These are phyloP conservation scores for Poeciliopsis gracilis DNA, from an alignment of 2,797 vertebrate species.

Conservation along the genomic window DNA sequence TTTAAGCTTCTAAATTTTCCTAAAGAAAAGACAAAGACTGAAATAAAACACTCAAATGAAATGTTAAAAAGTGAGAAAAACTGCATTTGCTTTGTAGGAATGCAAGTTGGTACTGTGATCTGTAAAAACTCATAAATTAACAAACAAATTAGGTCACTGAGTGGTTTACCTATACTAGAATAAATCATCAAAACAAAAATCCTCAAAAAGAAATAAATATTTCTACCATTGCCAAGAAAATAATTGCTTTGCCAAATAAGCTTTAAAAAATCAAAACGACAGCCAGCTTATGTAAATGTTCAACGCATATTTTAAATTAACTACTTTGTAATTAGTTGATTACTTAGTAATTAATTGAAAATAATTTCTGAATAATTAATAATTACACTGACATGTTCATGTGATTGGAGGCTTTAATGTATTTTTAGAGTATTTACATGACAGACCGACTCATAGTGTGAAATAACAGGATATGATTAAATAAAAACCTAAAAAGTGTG, in stretches of 20 bases:
- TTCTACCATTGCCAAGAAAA: not conserved
- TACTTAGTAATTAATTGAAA: not conserved
- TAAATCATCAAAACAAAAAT: not conserved
- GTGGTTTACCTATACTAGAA: not conserved
- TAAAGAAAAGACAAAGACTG: not conserved
- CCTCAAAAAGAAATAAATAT: not conserved
- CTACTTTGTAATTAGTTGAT: not conserved
- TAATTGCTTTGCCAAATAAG: not conserved
- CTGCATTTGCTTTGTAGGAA: not conserved
- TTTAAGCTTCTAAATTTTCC: not conserved
- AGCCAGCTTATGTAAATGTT: not conserved
- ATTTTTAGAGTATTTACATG: not conserved
- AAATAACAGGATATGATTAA: not conserved
- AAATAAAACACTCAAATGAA: not conserved
- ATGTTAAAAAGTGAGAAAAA: not conserved
- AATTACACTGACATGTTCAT: too few species aligned
- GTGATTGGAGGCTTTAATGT: not conserved
- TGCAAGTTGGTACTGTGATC: not conserved
- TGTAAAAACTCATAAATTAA: not conserved
- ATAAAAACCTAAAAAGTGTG: not conserved
- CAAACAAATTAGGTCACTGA: not conserved
- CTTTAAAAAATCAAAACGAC: not conserved
- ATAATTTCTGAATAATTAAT: too few species aligned
- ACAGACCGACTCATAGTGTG: not conserved
- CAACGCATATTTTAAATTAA: not conserved